Percentiles rank a stretch among this genome's conserved stretches.
phyloP scores from a whole-genome alignment of 2,888 invertebrate species.

The Isoperla grammatica region DNA sequence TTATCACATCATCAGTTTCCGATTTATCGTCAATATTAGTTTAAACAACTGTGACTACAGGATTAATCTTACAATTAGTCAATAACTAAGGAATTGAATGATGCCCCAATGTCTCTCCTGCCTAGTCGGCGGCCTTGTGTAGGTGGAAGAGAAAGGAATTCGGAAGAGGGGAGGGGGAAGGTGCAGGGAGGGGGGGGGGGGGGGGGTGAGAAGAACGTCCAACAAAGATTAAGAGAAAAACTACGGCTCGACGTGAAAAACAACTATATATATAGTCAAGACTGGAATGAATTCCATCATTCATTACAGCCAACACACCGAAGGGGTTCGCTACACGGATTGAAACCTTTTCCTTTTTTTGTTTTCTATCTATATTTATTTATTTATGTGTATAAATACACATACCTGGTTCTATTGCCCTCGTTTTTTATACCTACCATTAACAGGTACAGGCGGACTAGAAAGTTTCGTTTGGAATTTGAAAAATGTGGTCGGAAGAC shows the following conservation, averaged over 20 bases:
- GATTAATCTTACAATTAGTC: too few relatives aligned
- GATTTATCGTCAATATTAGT: too few relatives aligned
- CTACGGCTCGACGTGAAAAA: background rate
- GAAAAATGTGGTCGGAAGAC: background rate
- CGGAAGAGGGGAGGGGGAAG: constrained; percentile 12
- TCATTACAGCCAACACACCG: too few relatives aligned
- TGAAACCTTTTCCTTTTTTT: background rate
- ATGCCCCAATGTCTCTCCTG: too few relatives aligned
- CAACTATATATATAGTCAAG: too few relatives aligned
- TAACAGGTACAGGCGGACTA: background rate
- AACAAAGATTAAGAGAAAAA: constrained; percentile 3
- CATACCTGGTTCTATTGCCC: background rate
- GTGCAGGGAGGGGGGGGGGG: constrained; percentile 15
- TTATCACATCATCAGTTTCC: too few relatives aligned
- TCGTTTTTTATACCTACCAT: background rate
- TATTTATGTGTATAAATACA: background rate
- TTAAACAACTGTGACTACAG: too few relatives aligned
- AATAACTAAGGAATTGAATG: too few relatives aligned
- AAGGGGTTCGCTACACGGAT: too few relatives aligned
- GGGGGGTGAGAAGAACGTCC: constrained; percentile 17
- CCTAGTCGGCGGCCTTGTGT: too few relatives aligned
- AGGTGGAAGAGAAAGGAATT: constrained; percentile 22
- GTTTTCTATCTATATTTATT: background rate
- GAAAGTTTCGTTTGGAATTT: background rate
- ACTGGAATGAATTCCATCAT: too few relatives aligned